These are phyloP conservation scores for Pseudochirops corinnae DNA, from an alignment of 2,797 vertebrate genomes.

Conservation along the genomic window DNA sequence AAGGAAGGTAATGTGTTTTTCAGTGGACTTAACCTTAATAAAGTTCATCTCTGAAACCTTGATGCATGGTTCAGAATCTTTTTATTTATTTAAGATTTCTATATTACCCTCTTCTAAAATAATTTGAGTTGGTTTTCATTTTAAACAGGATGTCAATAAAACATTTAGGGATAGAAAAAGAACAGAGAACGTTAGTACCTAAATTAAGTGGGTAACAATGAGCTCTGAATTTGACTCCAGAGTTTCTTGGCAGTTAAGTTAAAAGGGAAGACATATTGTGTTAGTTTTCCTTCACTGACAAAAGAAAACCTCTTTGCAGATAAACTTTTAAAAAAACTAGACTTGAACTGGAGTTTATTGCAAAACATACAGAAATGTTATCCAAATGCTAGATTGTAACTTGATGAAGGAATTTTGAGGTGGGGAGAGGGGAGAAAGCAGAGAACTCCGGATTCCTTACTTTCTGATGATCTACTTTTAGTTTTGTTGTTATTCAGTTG, in stretches of 20 bases:
- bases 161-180: background rate
- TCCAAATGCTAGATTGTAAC: background rate
- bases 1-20: background rate
- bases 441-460: background rate
- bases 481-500: background rate
- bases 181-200: background rate
- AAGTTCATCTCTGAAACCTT: background rate
- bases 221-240: background rate
- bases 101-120: background rate
- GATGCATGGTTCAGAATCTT: background rate
- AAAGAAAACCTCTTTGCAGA: background rate
- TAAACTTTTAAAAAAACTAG: background rate
- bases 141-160: background rate
- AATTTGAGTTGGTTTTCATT: background rate
- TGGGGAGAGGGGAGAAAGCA: background rate
- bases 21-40: background rate
- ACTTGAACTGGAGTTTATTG: background rate
- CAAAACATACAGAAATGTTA: background rate
- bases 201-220: background rate
- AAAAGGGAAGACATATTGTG: background rate
- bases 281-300: background rate
- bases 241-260: background rate
- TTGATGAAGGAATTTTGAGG: background rate
- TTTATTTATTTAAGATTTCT: background rate
- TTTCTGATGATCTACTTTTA: background rate